Base-by-base conservation (phyloP, 2,113 vertebrate genomes). In the Coryphaenoides rupestris region DNA sequence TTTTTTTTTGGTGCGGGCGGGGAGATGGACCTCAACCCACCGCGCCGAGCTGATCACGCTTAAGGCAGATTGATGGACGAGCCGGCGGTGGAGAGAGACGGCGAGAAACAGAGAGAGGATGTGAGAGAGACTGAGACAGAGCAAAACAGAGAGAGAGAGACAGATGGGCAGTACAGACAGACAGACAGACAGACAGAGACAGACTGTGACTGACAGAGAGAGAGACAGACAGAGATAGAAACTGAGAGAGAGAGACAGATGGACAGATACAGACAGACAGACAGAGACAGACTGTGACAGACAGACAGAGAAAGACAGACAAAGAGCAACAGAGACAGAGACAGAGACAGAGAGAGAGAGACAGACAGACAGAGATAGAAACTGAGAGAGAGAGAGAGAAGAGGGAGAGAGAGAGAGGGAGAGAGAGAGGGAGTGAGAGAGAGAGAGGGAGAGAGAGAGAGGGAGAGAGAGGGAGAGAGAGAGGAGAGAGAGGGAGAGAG, bases 11-110 rank as follows among this genome's bases (percentile, higher is more conserved):
- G 71, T 19, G 54, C 1, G 21, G 58, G 54, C 1, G 21, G 58
- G 22, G 63, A 56, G 70, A 77, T 75, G 58, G 5, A 53, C 65
- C 33, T 70, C 71, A 77, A 74, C 57, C n/a, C 4, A 40, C 61
- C 47, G 40, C 40, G 13, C 47, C 9, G 33, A 12, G 33, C 9
- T 40, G 33, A 40, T 3, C 2, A 16, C 15, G 47, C 1, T n/a
- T 5, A n/a, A 50, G 16, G 17, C 14, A 49, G 14, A 10, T 33
- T 10, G 28, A 33, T 33, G 5, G 28, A 33, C 28, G 2, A 49
- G 47, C 13, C 14, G 17, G 47, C 47, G 10, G 15, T 14, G 17
- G 10, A 10, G 3, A 10, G 47, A 49, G 47, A 10, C 15, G 4
- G 47, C 5, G 47, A 50, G 47, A 45, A 12, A 45, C 5, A 45